Percentiles rank a stretch among this genome's conserved stretches.
Conservation (phyloP, 2,888 invertebrate genomes). For the Sclerodermus sp. region DNA sequence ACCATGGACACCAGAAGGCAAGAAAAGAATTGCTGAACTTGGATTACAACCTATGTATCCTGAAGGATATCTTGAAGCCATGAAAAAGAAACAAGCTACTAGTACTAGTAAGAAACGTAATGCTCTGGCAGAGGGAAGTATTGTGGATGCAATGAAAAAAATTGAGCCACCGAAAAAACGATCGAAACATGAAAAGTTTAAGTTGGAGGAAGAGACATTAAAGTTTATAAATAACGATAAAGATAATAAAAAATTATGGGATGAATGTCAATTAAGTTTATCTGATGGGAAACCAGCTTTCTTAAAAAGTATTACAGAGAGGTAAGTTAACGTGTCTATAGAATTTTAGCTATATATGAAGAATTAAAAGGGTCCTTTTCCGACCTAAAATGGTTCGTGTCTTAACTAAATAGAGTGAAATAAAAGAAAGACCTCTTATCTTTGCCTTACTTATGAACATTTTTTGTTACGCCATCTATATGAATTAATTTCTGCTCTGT, state of each 20-base stretch:
- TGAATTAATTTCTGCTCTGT: background rate
- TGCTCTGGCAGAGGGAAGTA: constrained; percentile 23
- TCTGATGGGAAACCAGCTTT: constrained; percentile 59
- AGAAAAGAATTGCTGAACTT: constrained; percentile 53
- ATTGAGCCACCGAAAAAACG: constrained; percentile 51
- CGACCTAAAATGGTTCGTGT: too few species aligned
- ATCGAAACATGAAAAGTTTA: constrained; percentile 50
- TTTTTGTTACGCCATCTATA: too few species aligned
- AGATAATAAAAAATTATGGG: constrained; percentile 70
- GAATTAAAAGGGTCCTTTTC: too few species aligned
- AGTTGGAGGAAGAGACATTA: constrained; percentile 52
- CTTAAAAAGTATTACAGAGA: constrained; percentile 35
- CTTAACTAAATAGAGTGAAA: too few species aligned
- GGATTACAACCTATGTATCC: constrained; percentile 61
- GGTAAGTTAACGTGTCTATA: constrained; percentile 27
- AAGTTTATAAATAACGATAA: constrained; percentile 63
- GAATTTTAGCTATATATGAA: background rate
- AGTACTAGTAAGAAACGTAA: constrained; percentile 24
- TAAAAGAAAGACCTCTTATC: too few species aligned
- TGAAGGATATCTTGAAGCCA: constrained; percentile 69
- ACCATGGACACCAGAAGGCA: constrained; percentile 76
- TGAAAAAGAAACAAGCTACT: constrained; percentile 32
- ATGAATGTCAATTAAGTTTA: constrained; percentile 62
- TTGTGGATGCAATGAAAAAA: constrained; percentile 27
- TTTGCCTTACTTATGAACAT: too few species aligned